A percentile compares a stretch with the other conserved stretches of the same genome.
Conservation (phyloP, 2,888 invertebrate species). For the Eristalinus aeneus region DNA sequence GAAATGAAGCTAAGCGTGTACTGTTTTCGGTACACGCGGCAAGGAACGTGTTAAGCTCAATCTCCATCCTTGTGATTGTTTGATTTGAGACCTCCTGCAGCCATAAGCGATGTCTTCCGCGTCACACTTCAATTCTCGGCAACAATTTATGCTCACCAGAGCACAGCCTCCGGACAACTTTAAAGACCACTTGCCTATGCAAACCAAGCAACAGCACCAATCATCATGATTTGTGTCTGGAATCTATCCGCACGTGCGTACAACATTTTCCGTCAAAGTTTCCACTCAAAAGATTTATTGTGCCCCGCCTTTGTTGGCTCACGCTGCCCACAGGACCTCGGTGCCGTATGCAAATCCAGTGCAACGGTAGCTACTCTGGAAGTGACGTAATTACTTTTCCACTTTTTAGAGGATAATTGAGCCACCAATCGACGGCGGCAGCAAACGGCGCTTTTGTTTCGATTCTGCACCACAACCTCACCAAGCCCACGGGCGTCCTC, state of each 20-base stretch:
- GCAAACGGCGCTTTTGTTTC: not conserved
- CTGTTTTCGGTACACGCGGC: no score
- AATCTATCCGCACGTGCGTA: not conserved
- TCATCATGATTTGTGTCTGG: no score
- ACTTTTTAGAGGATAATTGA: constrained; percentile 49
- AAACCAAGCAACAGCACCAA: no score
- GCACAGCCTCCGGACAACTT: no score
- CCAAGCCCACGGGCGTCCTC: constrained; percentile 55
- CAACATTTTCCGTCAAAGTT: not conserved
- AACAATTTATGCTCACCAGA: no score
- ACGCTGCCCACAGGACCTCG: not conserved
- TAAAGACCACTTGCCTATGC: no score
- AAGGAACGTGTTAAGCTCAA: no score
- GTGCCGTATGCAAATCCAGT: not conserved
- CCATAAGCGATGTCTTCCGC: no score
- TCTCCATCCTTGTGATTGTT: no score
- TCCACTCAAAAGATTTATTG: not conserved
- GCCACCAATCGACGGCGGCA: not conserved
- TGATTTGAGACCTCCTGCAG: no score
- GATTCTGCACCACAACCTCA: constrained; percentile 6
- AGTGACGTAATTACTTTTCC: constrained; percentile 50
- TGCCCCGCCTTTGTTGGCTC: not conserved
- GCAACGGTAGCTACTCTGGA: constrained; percentile 44
- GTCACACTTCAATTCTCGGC: no score
- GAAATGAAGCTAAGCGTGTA: no score